Conservation (phyloP, 2,888 invertebrate species). For the Kryphioiulus occultus region DNA sequence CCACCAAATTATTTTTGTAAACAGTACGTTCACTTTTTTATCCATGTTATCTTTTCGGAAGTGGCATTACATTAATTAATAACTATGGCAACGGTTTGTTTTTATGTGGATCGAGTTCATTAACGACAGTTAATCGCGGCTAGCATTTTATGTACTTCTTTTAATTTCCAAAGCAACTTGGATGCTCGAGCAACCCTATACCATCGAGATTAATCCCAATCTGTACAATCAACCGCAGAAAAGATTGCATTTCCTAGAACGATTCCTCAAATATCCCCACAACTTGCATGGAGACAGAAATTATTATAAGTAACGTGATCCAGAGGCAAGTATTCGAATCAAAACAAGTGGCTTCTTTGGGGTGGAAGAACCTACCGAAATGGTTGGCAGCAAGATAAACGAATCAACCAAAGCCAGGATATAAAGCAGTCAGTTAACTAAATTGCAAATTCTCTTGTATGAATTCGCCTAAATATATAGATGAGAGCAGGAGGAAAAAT, state of each 20-base stretch:
- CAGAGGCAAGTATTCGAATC: neutral
- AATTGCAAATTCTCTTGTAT: neutral
- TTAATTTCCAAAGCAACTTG: neutral
- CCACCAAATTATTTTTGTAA: no score
- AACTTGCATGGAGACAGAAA: neutral
- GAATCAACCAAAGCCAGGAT: neutral
- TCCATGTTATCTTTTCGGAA: no score
- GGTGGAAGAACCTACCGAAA: neutral
- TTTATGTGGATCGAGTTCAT: no score
- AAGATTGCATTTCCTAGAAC: neutral
- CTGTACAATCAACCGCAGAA: neutral
- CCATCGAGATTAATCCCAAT: neutral
- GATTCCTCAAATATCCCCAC: neutral
- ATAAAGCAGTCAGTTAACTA: slow-evolving; percentile 1
- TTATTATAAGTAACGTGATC: neutral
- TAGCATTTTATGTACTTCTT: no score
- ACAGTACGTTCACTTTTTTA: no score
- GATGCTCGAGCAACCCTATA: neutral
- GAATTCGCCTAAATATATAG: neutral
- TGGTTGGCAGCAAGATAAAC: neutral
- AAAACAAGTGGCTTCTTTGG: neutral
- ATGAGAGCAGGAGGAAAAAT: neutral
- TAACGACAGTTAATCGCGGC: no score
- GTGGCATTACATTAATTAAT: no score
- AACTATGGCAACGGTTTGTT: no score